Conservation (phyloP, 2,888 invertebrate species). For the Gisinianus flammeolus region DNA sequence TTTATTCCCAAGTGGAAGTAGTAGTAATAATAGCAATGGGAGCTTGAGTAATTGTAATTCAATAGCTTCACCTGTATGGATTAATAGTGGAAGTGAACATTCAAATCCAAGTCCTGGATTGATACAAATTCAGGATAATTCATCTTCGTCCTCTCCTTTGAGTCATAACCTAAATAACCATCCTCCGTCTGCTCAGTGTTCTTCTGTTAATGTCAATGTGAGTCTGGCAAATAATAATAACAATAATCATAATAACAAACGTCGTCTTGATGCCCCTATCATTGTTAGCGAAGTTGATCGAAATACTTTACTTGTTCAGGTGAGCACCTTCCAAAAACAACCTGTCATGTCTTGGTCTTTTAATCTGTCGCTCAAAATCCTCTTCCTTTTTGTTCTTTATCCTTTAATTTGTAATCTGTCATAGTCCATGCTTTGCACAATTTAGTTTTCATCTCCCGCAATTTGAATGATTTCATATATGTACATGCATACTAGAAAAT, state of each 20-base stretch:
- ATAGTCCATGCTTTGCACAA: not conserved
- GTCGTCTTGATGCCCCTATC: conserved; percentile 35
- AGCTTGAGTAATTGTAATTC: conserved; percentile 19
- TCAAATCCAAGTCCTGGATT: conserved; percentile 23
- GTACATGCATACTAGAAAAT: not conserved
- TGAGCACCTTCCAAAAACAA: conserved; percentile 46
- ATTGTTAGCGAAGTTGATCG: conserved; percentile 43
- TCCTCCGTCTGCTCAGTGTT: conserved; percentile 1
- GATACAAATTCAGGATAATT: conserved; percentile 19
- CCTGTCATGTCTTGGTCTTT: conserved; percentile 15
- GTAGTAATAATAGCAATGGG: conserved; percentile 22
- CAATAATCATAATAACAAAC: conserved; percentile 44
- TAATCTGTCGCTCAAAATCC: too few relatives aligned
- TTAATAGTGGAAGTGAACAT: conserved; percentile 31
- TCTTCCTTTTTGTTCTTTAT: not conserved
- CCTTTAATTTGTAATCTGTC: not conserved
- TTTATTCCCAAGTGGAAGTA: conserved; percentile 1
- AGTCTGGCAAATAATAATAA: conserved; percentile 47
- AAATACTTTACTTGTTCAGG: conserved; percentile 54
- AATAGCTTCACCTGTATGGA: conserved; percentile 32
- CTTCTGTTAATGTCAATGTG: conserved; percentile 31
- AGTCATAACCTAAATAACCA: conserved; percentile 27
- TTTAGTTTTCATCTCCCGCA: not conserved
- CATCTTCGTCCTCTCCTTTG: conserved; percentile 36
- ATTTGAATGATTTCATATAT: not conserved